phyloP scores from a whole-genome alignment of 2,888 invertebrate species.

The Volucella bombylans region DNA sequence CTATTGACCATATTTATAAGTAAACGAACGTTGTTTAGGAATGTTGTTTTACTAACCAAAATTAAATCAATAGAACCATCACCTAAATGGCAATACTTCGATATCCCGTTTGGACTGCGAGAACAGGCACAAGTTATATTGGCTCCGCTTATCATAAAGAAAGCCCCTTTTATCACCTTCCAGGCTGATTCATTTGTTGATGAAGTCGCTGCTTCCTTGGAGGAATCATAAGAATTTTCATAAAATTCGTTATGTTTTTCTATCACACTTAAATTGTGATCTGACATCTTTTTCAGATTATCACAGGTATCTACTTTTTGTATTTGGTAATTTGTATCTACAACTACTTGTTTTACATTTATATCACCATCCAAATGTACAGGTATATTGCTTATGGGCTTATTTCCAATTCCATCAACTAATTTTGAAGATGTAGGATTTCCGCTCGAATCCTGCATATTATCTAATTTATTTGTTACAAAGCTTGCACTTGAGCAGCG shows the following conservation, averaged over 20 bases:
- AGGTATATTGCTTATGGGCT: no score
- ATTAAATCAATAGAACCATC: slow-evolving; percentile 91
- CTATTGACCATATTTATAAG: slow-evolving; percentile 86
- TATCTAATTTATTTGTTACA: slow-evolving; percentile 50
- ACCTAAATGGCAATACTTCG: slow-evolving; percentile 90
- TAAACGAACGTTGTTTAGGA: slow-evolving; percentile 88
- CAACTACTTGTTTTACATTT: no score
- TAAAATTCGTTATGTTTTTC: slow-evolving; percentile 41
- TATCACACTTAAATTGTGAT: slow-evolving; percentile 53
- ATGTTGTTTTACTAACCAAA: slow-evolving; percentile 88
- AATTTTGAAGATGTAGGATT: no score
- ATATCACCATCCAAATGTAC: no score
- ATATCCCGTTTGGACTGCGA: slow-evolving; percentile 89
- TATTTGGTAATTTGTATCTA: not conserved
- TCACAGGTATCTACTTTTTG: slow-evolving; percentile 60
- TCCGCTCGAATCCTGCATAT: slow-evolving; percentile 32
- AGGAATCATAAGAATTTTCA: slow-evolving; percentile 34
- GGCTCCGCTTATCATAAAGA: slow-evolving; percentile 90
- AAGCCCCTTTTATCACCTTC: slow-evolving; percentile 87
- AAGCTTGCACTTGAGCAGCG: slow-evolving; percentile 59
- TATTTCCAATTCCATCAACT: no score
- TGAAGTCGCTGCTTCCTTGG: not conserved
- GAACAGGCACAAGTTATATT: slow-evolving; percentile 90
- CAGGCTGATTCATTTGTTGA: slow-evolving; percentile 78
- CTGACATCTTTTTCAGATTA: slow-evolving; percentile 44